Base-by-base conservation (phyloP, 2,113 vertebrate genomes). In the Syrrhaptes paradoxus region DNA sequence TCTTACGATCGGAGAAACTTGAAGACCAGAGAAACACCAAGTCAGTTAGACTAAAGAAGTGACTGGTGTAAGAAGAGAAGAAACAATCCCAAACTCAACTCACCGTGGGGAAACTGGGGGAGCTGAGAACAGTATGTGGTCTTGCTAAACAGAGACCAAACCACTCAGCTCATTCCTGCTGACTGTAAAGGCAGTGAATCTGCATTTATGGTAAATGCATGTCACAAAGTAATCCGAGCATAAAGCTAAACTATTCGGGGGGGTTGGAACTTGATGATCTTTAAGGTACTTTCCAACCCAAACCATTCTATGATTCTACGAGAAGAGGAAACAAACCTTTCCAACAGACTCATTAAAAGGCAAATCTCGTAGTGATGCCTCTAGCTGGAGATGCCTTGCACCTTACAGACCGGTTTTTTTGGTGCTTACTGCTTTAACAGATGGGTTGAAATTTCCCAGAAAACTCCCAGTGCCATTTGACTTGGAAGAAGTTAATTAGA, bases 81-180 rank as follows among this genome's bases (percentile, higher is more conserved):
- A 70, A 90, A 38, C 3, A 71, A 91, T 13, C 19, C 41, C 4
- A 77, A 38, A 51, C 29, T 63, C 14, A 2, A 1, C 22, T 57
- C 34, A 9, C 3, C 6, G 63, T 22, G 22, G 26, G 34, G 58
- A 68, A 85, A 34, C 2, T 2, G 28, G 21, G 28, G 43, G 54
- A 83, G 58, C 5, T 55, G 58, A 46, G 43, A 55, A 59, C 0
- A 3, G 52, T 7, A 14, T 0, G 0, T 1, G 1, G 61, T 36
- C 48, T 29, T 55, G 41, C 49, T 55, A 36, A 8, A 43, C 0
- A 2, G 59, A 55, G 68, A 57, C 24, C 32, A 48, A 68, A 63
- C 12, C 32, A n/a, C 32, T 25, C 67, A 25, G 25, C 29, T 51
- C 19, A 21, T 4, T 83, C 89, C 45, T 52, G 34, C 48, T 10